phyloP scores from a whole-genome alignment of 1,140 invertebrate species.

The Zaprionus gabonicus region DNA sequence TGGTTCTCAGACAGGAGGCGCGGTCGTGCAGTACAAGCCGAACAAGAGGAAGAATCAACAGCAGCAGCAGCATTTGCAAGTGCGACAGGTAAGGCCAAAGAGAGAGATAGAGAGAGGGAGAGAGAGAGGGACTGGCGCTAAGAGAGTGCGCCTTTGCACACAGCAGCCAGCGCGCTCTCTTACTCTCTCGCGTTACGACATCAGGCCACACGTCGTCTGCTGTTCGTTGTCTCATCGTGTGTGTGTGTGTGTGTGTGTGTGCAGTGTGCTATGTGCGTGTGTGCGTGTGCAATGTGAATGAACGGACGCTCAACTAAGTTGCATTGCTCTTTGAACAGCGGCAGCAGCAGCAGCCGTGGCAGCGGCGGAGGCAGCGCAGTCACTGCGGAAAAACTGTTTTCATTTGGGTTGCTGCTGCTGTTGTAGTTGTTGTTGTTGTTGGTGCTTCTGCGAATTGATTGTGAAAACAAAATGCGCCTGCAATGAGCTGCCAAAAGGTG shows the following conservation, averaged over 20 bases:
- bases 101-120: constrained; percentile 24
- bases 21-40: constrained; percentile 66
- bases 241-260: constrained; percentile 8
- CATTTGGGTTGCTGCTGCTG: constrained; percentile 44
- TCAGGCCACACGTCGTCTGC: constrained; percentile 61
- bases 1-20: constrained; percentile 61
- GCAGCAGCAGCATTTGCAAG: constrained; percentile 27
- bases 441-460: constrained; percentile 59
- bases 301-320: constrained; percentile 66
- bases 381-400: constrained; percentile 55
- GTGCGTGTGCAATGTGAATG: constrained; percentile 67
- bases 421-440: neutral
- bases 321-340: constrained; percentile 51
- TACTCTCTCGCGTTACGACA: constrained; percentile 65
- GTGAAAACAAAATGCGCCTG: constrained; percentile 70
- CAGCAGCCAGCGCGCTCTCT: constrained; percentile 16
- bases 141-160: constrained; percentile 18
- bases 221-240: constrained; percentile 20
- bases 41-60: constrained; percentile 26
- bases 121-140: constrained; percentile 23
- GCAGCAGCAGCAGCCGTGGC: constrained; percentile 2
- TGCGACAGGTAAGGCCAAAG: constrained; percentile 43
- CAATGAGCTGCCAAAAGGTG: constrained; percentile 35
- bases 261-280: constrained; percentile 29
- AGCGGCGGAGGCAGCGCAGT: constrained; percentile 10